Percentiles rank a stretch among this genome's conserved stretches.
These are phyloP conservation scores for Mormyrus lacerda DNA, from an alignment of 2,113 vertebrate genomes.

Conservation along the genomic window DNA sequence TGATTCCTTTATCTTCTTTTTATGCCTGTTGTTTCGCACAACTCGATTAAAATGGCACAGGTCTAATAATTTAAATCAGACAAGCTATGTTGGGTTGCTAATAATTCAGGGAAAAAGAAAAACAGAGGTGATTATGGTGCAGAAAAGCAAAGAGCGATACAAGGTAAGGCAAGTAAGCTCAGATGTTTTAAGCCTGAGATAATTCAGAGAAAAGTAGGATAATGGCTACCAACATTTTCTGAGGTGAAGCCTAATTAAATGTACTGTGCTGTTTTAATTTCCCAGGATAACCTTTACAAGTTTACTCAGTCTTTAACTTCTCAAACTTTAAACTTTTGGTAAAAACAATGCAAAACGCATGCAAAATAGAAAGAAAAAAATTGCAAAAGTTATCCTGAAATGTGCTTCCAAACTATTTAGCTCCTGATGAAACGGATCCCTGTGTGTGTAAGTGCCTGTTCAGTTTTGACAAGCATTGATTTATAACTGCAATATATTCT, in stretches of 20 bases:
- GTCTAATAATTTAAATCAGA: slow-evolving; percentile 15
- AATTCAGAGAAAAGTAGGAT: background rate
- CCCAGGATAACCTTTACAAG: background rate
- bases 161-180: background rate
- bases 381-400: background rate
- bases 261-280: background rate
- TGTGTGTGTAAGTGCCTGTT: background rate
- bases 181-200: background rate
- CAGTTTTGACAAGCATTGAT: background rate
- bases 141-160: background rate
- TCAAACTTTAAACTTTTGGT: background rate
- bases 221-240: background rate
- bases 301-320: background rate
- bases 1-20: background rate
- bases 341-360: background rate
- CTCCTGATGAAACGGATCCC: background rate
- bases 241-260: background rate
- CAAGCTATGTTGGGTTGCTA: slow-evolving; percentile 11
- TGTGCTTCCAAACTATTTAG: background rate
- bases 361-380: background rate
- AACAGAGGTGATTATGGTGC: background rate
- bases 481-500: slow-evolving; percentile 9
- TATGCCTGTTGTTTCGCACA: slow-evolving; percentile 2
- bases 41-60: slow-evolving; percentile 7
- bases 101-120: background rate